phyloP scores from a whole-genome alignment of 2,888 invertebrate genomes.

The Tenthredo scrophulariae region DNA sequence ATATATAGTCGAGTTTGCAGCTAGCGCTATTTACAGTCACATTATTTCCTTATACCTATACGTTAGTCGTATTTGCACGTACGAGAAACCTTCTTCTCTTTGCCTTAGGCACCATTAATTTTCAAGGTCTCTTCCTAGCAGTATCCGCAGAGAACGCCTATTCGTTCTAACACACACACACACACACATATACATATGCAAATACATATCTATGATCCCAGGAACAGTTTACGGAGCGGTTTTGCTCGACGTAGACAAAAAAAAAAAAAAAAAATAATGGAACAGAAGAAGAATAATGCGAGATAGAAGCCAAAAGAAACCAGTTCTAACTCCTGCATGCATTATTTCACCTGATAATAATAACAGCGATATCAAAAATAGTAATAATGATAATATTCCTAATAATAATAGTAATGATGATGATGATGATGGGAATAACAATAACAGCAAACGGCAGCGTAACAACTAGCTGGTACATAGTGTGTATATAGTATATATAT shows the following conservation, averaged over 20 bases:
- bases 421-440: constrained; percentile 7
- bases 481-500: not conserved
- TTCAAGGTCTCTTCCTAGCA: constrained; percentile 49
- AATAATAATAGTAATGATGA: not conserved
- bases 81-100: constrained; percentile 16
- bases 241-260: not conserved
- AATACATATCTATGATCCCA: not conserved
- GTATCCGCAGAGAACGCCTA: not conserved
- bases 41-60: not conserved
- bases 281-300: not conserved
- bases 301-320: constrained; percentile 7
- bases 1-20: not conserved
- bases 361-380: not conserved
- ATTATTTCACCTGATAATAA: not conserved
- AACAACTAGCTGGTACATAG: constrained; percentile 9
- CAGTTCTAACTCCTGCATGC: not conserved
- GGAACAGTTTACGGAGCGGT: not conserved
- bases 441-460: constrained; percentile 27
- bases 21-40: constrained; percentile 12
- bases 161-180: not conserved
- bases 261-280: not conserved
- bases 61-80: not conserved
- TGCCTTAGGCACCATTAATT: constrained; percentile 30
- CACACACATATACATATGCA: not conserved
- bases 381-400: not conserved